These are phyloP conservation scores for Drosophila paulistorum DNA, from an alignment of 1,140 invertebrate species.

Conservation along the genomic window DNA sequence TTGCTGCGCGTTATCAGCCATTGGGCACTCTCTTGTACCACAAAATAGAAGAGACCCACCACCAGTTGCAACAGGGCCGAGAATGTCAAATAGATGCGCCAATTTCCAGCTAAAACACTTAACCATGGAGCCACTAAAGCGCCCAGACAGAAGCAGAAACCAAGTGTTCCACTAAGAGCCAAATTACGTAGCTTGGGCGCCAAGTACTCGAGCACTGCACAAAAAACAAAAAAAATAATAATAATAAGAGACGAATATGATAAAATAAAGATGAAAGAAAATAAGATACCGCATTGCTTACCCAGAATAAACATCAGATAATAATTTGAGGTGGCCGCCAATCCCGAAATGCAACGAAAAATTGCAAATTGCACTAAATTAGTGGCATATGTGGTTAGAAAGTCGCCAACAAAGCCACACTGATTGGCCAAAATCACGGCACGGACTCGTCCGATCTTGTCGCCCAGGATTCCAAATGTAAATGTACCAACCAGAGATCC, in stretches of 20 bases:
- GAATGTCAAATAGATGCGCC: constrained; percentile 84
- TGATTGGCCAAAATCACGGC: constrained; percentile 84
- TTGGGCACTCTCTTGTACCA: constrained; percentile 86
- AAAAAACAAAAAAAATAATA: constrained; percentile 4
- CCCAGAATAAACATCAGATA: constrained; percentile 87
- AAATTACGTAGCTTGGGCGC: constrained; percentile 84
- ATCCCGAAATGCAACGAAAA: constrained; percentile 84
- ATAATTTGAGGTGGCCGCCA: constrained; percentile 85
- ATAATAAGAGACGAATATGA: not conserved
- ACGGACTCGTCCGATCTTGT: constrained; percentile 84
- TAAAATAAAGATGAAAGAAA: constrained; percentile 2
- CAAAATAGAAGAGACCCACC: constrained; percentile 83
- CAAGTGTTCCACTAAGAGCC: constrained; percentile 85
- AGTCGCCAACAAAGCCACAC: constrained; percentile 84
- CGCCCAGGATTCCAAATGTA: constrained; percentile 84
- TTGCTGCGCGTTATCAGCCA: constrained; percentile 86
- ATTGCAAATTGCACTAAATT: constrained; percentile 83
- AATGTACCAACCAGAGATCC: constrained; percentile 85
- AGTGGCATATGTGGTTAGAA: constrained; percentile 83
- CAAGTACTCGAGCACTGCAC: constrained; percentile 85
- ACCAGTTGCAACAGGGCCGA: constrained; percentile 83
- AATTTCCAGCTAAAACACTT: constrained; percentile 83
- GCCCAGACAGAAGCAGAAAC: constrained; percentile 85
- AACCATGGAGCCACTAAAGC: constrained; percentile 85
- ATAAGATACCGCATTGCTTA: constrained; percentile 69